Base-by-base conservation (phyloP, 1,140 invertebrate species). In the Samia ricini region DNA sequence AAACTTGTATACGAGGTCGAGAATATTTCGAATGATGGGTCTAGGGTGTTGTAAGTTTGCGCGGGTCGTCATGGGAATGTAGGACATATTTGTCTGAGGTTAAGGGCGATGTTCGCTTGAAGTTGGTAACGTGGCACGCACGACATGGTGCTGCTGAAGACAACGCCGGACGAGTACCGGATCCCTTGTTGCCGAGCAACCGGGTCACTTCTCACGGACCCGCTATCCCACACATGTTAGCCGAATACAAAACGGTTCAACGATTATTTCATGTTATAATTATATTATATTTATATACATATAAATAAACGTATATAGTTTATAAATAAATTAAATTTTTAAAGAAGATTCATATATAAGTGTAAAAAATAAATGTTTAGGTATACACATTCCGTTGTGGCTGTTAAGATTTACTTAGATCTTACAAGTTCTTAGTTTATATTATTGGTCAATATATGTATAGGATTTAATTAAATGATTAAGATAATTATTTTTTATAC, bases 151-250 rank as follows among this genome's bases (percentile, higher is more conserved):
- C 78, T 83, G 81, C 76, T 68, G 86, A 89, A 89, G 84, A 89
- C 83, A 83, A 77, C 83, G 81, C 77, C 83, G 83, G 79, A 75
- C 79, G 82, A 79, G 72, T 74, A 74, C 73, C 75, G 79, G 75
- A 83, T 86, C 84, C 86, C 83, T 89, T 77, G 80, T 76, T 74
- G 71, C 71, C 64, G 74, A 60, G 79, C 83, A 80, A 81, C 77
- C 80, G 71, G 68, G 76, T 74, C 71, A 74, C 72, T 71, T 70
- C 74, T 69, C 69, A 66, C 62, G 62, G 12, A 42, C 33, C 3
- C 12, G 4, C n/a, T 3, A 1, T 42, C 1, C 33, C 12, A 42
- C 12, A 42, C 33, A 42, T 42, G 33, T 15, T 12, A 42, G 8
- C 26, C 26, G 26, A 4, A 3, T 3, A 26, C 26, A 8, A 42